Percentiles rank a stretch among this genome's conserved stretches.
Conservation (phyloP, 2,888 invertebrate species). For the Antheraea yamamai region DNA sequence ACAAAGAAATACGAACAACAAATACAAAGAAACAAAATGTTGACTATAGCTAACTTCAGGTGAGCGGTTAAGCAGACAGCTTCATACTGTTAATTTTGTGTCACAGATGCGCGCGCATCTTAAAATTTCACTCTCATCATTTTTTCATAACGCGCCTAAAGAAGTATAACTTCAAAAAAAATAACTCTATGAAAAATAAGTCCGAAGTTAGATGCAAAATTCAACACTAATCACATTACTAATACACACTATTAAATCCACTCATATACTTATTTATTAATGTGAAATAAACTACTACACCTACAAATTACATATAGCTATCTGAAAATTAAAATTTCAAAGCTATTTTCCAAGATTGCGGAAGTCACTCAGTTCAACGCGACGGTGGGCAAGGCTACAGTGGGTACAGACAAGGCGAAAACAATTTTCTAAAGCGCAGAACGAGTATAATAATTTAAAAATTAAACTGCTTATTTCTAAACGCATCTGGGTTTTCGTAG, state of each 20-base stretch:
- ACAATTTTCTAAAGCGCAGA: constrained; percentile 43
- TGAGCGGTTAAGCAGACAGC: no score
- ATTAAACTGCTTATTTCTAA: constrained; percentile 38
- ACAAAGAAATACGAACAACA: no score
- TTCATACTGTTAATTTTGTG: no score
- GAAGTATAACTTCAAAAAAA: no score
- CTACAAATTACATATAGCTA: not conserved
- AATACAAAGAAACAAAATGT: no score
- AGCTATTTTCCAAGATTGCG: constrained; percentile 37
- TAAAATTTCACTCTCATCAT: no score
- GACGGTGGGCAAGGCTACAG: constrained; percentile 28
- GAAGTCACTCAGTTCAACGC: constrained; percentile 35
- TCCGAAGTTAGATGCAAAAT: not conserved
- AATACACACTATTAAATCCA: not conserved
- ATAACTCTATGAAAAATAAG: not conserved
- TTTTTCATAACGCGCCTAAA: no score
- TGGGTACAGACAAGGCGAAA: constrained; percentile 30
- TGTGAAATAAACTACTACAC: no score
- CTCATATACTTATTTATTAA: not conserved
- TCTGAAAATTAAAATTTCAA: constrained; percentile 32
- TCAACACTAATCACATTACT: not conserved
- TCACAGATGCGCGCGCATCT: no score
- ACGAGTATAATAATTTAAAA: constrained; percentile 43
- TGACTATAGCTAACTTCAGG: no score
- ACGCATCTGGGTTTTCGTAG: not conserved